Evolutionary conservation across 2,113 vertebrate species (phyloP).

Genomic region (Trogon surrucura): DNA sequence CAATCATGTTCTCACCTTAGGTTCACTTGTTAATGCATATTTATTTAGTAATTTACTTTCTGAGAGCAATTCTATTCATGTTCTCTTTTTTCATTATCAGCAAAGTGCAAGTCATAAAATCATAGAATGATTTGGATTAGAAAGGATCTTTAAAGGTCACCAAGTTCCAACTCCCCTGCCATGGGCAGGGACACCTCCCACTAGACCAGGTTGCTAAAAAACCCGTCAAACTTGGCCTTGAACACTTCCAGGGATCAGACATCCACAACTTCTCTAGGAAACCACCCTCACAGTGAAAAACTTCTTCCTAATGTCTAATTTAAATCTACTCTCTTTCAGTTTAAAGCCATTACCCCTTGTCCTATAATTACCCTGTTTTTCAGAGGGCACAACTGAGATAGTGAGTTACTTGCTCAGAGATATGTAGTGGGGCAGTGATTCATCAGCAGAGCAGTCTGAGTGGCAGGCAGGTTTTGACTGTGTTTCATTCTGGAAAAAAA

Average conservation of each 20-base stretch:
- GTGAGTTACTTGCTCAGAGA: neutral
- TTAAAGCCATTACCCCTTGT: neutral
- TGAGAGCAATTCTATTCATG: neutral
- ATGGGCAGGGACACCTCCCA: neutral
- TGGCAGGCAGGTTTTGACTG: neutral
- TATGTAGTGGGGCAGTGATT: neutral
- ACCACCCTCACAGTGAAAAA: neutral
- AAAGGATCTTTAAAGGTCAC: neutral
- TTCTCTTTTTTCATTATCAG: neutral
- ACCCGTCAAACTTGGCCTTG: neutral
- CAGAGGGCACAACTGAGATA: neutral
- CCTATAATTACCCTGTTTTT: neutral
- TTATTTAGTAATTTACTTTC: constrained; percentile 26
- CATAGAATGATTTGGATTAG: neutral
- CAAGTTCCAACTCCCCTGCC: neutral
- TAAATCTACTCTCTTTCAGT: neutral
- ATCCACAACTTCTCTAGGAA: neutral
- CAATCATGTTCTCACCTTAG: neutral
- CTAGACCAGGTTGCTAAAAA: neutral
- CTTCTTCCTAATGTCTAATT: neutral
- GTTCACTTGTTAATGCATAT: neutral
- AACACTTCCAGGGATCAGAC: neutral
- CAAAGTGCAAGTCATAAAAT: neutral
- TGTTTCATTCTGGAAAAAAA: neutral
- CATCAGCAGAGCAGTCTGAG: neutral